phyloP scores from a whole-genome alignment of 1,140 invertebrate species.

The Drosophila yakuba region DNA sequence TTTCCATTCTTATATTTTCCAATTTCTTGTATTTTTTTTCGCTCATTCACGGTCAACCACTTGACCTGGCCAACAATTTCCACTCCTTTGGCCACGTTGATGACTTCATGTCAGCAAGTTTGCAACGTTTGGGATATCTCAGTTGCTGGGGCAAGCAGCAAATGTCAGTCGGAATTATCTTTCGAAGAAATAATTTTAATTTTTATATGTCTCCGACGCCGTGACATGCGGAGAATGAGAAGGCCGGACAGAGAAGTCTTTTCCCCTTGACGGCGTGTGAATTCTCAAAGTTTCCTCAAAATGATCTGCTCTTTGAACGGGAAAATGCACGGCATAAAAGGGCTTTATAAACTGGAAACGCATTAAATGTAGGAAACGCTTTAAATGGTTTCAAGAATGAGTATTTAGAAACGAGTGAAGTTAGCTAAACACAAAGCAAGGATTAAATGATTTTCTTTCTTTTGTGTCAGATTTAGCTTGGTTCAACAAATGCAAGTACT shows the following conservation, averaged over 20 bases:
- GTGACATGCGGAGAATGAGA: conserved; percentile 20
- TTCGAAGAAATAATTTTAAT: conserved; percentile 27
- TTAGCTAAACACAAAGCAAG: too few relatives aligned
- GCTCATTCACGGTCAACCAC: conserved; percentile 60
- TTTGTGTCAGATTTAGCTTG: too few relatives aligned
- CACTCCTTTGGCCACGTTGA: conserved; percentile 27
- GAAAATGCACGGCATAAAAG: not conserved
- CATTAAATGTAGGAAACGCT: not conserved
- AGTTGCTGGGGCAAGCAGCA: conserved; percentile 17
- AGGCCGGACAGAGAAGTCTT: not conserved
- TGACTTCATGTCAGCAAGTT: conserved; percentile 59
- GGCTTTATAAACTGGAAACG: not conserved
- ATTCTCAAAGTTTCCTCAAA: not conserved
- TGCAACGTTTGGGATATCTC: conserved; percentile 28
- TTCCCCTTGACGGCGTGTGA: conserved; percentile 12
- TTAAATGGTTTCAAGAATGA: not conserved
- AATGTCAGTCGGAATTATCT: conserved; percentile 38
- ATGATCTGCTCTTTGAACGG: not conserved
- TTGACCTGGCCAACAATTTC: conserved; percentile 58
- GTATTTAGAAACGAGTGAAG: not conserved
- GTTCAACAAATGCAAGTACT: too few relatives aligned
- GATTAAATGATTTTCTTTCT: too few relatives aligned
- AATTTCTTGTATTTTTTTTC: conserved; percentile 33
- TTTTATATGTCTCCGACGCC: conserved; percentile 20
- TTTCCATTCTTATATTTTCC: conserved; percentile 15